Evolutionary conservation across 2,797 vertebrate genomes (phyloP).

Genomic region (Falco concolor): DNA sequence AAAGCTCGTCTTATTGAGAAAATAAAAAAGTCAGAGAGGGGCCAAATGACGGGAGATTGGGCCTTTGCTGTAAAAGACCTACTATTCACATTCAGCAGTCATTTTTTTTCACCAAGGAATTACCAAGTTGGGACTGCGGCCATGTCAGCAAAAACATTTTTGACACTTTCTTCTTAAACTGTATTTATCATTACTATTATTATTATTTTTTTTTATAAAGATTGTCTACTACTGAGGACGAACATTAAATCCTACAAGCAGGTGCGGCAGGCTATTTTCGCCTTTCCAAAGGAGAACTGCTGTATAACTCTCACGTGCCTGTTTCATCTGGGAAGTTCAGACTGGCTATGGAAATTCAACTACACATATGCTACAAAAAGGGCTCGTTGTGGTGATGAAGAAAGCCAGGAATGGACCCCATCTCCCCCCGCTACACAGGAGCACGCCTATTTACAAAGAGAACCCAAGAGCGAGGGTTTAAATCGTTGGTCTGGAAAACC

Average conservation of each 20-base stretch:
- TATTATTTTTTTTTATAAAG: neutral
- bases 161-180: neutral
- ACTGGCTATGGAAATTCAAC: neutral
- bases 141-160: neutral
- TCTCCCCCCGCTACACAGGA: neutral
- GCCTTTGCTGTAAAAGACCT: slow-evolving; percentile 33
- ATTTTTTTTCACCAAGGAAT: slow-evolving; percentile 14
- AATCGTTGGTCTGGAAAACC: neutral
- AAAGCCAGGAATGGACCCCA: neutral
- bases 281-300: neutral
- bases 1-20: slow-evolving; percentile 43
- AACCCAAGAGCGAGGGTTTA: neutral
- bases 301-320: fast-evolving
- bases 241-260: neutral
- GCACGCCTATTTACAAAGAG: neutral
- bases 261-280: neutral
- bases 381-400: neutral
- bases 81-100: slow-evolving; percentile 13
- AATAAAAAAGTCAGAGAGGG: slow-evolving; percentile 63
- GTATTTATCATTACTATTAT: neutral
- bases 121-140: neutral
- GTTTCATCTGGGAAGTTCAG: neutral
- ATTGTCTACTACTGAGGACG: fast-evolving
- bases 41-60: slow-evolving; percentile 51
- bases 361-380: neutral